phyloP scores from a whole-genome alignment of 2,113 vertebrate species.

The Lasiurus borealis region DNA sequence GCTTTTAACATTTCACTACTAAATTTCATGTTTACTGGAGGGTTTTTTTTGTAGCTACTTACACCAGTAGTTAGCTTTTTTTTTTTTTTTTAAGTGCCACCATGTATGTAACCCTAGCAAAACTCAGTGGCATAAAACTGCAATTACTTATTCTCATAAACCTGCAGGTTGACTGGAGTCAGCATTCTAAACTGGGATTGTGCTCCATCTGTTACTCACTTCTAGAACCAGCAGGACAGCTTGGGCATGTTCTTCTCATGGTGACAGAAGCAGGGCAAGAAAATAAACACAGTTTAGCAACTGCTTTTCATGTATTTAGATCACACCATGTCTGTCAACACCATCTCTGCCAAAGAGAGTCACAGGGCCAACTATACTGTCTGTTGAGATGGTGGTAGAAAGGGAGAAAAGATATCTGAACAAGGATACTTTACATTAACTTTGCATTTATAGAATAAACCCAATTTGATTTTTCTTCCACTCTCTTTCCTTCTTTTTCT shows the following conservation, averaged over 20 bases:
- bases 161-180: background rate
- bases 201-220: background rate
- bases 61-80: background rate
- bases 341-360: background rate
- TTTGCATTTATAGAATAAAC: background rate
- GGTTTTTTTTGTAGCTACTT: background rate
- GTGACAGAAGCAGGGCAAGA: background rate
- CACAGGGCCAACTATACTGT: background rate
- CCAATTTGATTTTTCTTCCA: background rate
- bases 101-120: background rate
- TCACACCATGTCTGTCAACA: background rate
- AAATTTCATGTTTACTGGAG: slow-evolving; percentile 2
- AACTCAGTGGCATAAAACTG: background rate
- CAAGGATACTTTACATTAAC: background rate
- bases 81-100: background rate
- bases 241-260: background rate
- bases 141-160: slow-evolving; percentile 1
- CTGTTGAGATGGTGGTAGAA: background rate
- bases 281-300: background rate
- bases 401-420: background rate
- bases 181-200: background rate
- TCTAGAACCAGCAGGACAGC: background rate
- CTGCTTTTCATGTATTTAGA: background rate
- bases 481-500: background rate
- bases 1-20: background rate